These are phyloP conservation scores for Leptinotarsa defecta DNA, from an alignment of 1,140 invertebrate genomes.

Conservation along the genomic window DNA sequence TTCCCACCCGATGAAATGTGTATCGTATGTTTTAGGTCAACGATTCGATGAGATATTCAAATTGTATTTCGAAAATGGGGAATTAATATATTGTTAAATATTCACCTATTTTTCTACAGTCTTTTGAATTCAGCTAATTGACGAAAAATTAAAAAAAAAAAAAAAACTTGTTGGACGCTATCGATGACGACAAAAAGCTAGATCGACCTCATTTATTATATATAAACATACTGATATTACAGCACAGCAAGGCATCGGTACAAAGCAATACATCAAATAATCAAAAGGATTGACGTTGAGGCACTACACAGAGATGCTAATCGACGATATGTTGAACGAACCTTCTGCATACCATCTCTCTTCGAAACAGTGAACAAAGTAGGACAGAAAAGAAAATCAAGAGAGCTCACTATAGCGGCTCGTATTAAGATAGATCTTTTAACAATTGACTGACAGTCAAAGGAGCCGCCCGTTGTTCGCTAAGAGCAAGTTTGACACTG, in stretches of 20 bases:
- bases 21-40: too few relatives aligned
- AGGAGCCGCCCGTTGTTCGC: conserved; percentile 48
- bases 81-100: too few relatives aligned
- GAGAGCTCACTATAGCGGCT: conserved; percentile 30
- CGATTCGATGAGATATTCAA: too few relatives aligned
- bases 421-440: conserved; percentile 51
- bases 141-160: neutral
- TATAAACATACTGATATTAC: conserved; percentile 35
- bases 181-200: conserved; percentile 31
- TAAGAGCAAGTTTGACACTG: conserved; percentile 45
- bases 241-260: conserved; percentile 24
- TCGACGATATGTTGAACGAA: conserved; percentile 27
- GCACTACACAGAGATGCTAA: conserved; percentile 39
- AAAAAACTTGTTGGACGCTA: conserved; percentile 8
- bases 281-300: conserved; percentile 43
- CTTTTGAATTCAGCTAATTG: too few relatives aligned
- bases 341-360: neutral
- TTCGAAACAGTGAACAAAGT: neutral
- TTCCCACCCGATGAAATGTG: too few relatives aligned
- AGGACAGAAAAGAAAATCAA: neutral
- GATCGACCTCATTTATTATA: conserved; percentile 34
- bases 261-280: conserved; percentile 42
- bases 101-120: too few relatives aligned
- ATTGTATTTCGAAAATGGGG: too few relatives aligned
- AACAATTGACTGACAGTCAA: conserved; percentile 52